Base-by-base conservation (phyloP, 2,888 invertebrate genomes). In the Alcis repandata region DNA sequence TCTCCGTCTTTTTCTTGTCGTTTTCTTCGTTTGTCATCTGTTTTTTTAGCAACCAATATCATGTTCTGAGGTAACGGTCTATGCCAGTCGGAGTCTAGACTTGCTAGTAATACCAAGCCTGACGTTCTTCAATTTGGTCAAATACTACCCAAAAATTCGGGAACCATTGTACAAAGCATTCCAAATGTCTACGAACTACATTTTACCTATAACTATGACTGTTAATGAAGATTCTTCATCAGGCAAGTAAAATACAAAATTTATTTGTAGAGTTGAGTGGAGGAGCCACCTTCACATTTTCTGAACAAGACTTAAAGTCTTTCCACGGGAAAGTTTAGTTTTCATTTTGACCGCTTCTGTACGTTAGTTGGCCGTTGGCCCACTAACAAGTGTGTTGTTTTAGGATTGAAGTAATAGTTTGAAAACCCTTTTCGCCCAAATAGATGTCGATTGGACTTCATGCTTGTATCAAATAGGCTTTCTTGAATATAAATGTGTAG, bases 141-240 rank as follows among this genome's bases (percentile, higher is more conserved):
- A 89, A 73, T 92, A 88, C 68, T 92, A 93, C 61, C 91, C 92
- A 0, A 92, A 91, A 77, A 85, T 92, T 41, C 87, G 89, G 53
- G 91, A 89, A 32, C 91, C 91, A 1, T 71, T 93, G 63, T 83
- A 81, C 27, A 91, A 87, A 64, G 92, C 92, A 0, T 92, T 93
- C 48, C 79, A 88, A 77, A 79, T 79, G 54, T 92, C 92, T 1
- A 87, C 85, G 68, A 90, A 93, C 72, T 93, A 93, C 52, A 92
- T 93, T 52, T 69, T 93, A 43, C 92, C 92, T 19, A 92, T 92
- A 64, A 84, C 86, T 46, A 88, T 90, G 88, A 85, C 88, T 11
- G 60, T 68, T 1, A 63, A 63, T 11, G 86, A 88, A 49, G 86
- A 85, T 22, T 79, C 79, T 2, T 84, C 87, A 13, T 84, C 90